Evolutionary conservation across 2,113 vertebrate species (phyloP).

Genomic region (Gasterosteus aculeatus): DNA sequence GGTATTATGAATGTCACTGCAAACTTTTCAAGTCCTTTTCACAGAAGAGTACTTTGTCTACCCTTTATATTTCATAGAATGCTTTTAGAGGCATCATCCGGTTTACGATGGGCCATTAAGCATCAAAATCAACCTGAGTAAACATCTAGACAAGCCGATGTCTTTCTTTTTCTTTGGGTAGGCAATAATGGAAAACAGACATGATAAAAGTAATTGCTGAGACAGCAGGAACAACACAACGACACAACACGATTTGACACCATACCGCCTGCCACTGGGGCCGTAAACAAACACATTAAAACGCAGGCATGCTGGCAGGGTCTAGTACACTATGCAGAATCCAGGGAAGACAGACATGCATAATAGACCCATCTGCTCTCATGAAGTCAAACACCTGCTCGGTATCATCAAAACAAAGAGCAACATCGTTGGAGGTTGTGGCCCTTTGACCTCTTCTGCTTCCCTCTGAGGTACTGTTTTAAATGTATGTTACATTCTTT

Average conservation of each 20-base stretch:
- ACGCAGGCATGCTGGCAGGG: conserved; percentile 53
- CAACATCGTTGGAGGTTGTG: conserved; percentile 39
- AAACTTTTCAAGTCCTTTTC: not conserved
- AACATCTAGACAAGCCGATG: conserved; percentile 18
- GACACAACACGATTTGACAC: conserved; percentile 58
- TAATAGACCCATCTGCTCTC: conserved; percentile 72
- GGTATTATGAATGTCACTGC: not conserved
- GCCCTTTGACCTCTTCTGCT: conserved; percentile 38
- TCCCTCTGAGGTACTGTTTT: not conserved
- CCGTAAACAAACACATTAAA: conserved; percentile 71
- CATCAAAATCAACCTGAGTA: conserved; percentile 6
- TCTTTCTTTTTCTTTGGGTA: conserved; percentile 6
- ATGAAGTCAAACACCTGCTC: conserved; percentile 69
- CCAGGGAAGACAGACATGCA: conserved; percentile 59
- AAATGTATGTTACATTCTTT: not conserved
- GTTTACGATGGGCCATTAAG: conserved; percentile 7
- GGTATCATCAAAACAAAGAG: conserved; percentile 62
- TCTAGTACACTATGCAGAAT: conserved; percentile 45
- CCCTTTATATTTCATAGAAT: not conserved
- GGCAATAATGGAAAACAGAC: conserved; percentile 32
- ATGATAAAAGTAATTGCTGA: conserved; percentile 54
- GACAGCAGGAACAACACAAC: conserved; percentile 51
- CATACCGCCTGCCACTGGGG: conserved; percentile 49
- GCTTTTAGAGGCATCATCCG: not conserved
- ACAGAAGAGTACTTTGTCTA: not conserved